Base-by-base conservation (phyloP, 2,888 invertebrate species). In the Endomychus coccineus region DNA sequence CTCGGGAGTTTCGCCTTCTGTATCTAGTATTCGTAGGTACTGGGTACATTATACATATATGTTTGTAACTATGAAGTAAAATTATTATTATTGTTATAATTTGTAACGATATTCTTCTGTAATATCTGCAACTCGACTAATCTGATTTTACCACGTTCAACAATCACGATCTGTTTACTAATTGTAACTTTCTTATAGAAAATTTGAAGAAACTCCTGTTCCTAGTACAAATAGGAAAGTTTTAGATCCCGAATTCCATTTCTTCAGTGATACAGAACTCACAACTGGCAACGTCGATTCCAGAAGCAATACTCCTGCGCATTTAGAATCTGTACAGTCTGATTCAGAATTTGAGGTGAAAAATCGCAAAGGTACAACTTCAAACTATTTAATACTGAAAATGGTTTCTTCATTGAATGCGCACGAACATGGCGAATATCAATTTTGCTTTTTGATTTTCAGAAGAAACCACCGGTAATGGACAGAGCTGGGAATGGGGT, bases 201-300 rank as follows among this genome's bases (percentile, higher is more conserved):
- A 25, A 25, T 28, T 36, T 22, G 40, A 43, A 2, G 39, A 34
- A 11, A 34, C 7, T 10, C 12, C 36, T n/a, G 13, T 24, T 5
- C 6, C 29, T 3, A 21, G 16, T 10, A 27, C 23, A 11, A 28
- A 32, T 32, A 34, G 48, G 37, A 62, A 64, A 34, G 60, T 56
- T 38, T 67, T 70, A 19, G 78, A 79, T 55, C 72, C 77, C 6
- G 83, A 84, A 59, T 78, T 83, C 49, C 85, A 91, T 61, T 92
- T 92, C 70, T 94, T 88, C 68, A 94, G 94, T 59, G 95, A 95
- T 59, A 86, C 88, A 0, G 94, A 95, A 70, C 70, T 88, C 31
- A 83, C 83, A n/a, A 60, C 64, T 4, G 80, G 78, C 71, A 79
- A 62, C 62, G 68, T 58, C 59, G 71, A 64, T 55, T 64, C 61